Percentiles rank a stretch among this genome's conserved stretches.
phyloP scores from a whole-genome alignment of 2,888 invertebrate genomes.

The Drosophila vallismaia region DNA sequence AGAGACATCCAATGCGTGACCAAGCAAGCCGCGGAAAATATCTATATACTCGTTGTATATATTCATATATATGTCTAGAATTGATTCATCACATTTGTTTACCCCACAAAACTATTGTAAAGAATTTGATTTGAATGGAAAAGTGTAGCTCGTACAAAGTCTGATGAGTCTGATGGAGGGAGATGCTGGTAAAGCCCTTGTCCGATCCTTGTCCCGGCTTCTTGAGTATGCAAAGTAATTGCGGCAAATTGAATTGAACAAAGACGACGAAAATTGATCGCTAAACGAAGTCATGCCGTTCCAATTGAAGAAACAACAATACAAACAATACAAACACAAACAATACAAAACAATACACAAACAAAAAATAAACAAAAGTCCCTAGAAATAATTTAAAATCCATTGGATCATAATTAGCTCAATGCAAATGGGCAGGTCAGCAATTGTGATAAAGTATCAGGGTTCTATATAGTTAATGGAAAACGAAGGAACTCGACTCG shows the following conservation, averaged over 20 bases:
- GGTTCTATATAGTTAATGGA: background rate
- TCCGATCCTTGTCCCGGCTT: slow-evolving; percentile 1
- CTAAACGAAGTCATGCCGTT: slow-evolving; percentile 82
- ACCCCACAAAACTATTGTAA: slow-evolving; percentile 61
- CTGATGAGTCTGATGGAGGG: background rate
- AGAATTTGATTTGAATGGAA: slow-evolving; percentile 64
- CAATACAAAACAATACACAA: slow-evolving; percentile 22
- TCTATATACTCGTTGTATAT: slow-evolving; percentile 7
- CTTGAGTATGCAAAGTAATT: slow-evolving; percentile 70
- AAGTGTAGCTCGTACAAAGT: slow-evolving; percentile 44
- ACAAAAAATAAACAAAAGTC: slow-evolving; percentile 3
- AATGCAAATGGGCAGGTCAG: slow-evolving; percentile 29
- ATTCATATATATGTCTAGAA: background rate
- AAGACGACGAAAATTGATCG: slow-evolving; percentile 64
- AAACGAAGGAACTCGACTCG: background rate
- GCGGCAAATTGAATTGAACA: slow-evolving; percentile 74
- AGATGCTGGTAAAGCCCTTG: slow-evolving; percentile 8
- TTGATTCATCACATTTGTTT: slow-evolving; percentile 52
- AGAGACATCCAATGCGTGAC: background rate
- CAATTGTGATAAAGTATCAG: slow-evolving; percentile 17
- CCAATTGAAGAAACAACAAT: slow-evolving; percentile 72
- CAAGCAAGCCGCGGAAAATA: background rate
- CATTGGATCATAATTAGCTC: slow-evolving; percentile 39
- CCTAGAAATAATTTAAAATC: slow-evolving; percentile 46
- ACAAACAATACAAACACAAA: slow-evolving; percentile 43